Conservation (phyloP, 2,113 vertebrate species). For the Melospiza melodia region DNA sequence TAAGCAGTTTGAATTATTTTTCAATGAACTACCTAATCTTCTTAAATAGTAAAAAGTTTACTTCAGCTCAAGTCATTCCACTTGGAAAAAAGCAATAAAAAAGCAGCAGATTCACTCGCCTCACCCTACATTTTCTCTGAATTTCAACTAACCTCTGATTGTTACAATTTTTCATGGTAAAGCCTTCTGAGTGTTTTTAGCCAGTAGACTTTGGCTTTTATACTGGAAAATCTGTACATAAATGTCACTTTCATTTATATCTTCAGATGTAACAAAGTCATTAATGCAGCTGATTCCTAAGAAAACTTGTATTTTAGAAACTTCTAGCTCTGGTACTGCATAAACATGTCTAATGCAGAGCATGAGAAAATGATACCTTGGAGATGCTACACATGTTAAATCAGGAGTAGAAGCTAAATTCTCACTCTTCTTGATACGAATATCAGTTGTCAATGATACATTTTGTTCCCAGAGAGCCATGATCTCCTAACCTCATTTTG, state of each 20-base stretch:
- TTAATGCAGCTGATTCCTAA: conserved; percentile 15
- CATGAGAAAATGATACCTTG: background rate
- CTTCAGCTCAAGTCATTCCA: conserved; percentile 5
- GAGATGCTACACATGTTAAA: background rate
- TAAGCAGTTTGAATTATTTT: conserved; percentile 55
- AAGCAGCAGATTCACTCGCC: background rate
- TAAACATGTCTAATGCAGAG: background rate
- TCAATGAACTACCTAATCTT: conserved; percentile 32
- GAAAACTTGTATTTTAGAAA: background rate
- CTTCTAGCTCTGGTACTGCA: background rate
- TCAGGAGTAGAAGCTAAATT: background rate
- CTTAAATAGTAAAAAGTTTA: conserved; percentile 43
- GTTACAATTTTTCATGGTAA: conserved; percentile 23
- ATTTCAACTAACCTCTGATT: background rate
- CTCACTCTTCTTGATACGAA: background rate
- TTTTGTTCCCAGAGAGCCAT: background rate
- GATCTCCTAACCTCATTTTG: background rate
- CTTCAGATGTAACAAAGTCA: background rate
- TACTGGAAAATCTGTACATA: conserved; percentile 31
- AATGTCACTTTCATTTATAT: conserved; percentile 36
- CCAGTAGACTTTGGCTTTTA: conserved; percentile 34
- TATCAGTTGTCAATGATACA: background rate
- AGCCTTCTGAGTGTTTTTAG: conserved; percentile 19
- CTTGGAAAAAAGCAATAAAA: background rate
- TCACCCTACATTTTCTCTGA: background rate